Base-by-base conservation (phyloP, 2,797 vertebrate genomes). In the Xenopus petersii region DNA sequence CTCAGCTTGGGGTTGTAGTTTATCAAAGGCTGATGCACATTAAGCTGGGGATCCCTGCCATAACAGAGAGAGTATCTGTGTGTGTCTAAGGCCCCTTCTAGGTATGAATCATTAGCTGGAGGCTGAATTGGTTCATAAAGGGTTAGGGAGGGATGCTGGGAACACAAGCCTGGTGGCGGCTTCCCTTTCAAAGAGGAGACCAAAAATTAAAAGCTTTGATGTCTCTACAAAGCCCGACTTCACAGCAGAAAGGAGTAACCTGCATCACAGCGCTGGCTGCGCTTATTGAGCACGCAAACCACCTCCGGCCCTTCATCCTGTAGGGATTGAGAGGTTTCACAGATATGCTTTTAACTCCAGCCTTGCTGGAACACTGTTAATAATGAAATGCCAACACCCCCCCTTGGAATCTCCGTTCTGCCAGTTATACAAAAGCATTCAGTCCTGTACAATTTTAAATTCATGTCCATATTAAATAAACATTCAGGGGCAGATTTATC, bases 181-280 rank as follows among this genome's bases (percentile, higher is more conserved):
- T 79, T 74, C 58, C n/a, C 61, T 65, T 70, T 79, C 71, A 78
- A 78, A 70, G 71, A 65, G 60, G 66, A 78, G 71, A 48, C 66
- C 71, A 70, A 60, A 60, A 79, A 70, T 70, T 74, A 59, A 79
- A 79, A 60, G 61, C 71, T 79, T 79, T 79, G 76, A 79, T 79
- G 76, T 79, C 61, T 66, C 65, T 79, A 79, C 71, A 79, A 79
- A 79, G 16, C 70, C 75, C 51, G 70, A 65, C 76, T 74, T 74
- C 76, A 74, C 76, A 79, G 76, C 61, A 74, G 67, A 74, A 61
- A 36, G n/a, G 49, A 69, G 66, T 79, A 79, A 70, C 76, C 76
- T 70, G 71, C 71, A 60, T 70, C 64, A 71, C 66, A 55, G 66
- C 51, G 67, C 71, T 72, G 36, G 59, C 70, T 73, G 66, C 55